Conservation (phyloP, 2,797 vertebrate species). For the Hyperoplus lanceolatus region DNA sequence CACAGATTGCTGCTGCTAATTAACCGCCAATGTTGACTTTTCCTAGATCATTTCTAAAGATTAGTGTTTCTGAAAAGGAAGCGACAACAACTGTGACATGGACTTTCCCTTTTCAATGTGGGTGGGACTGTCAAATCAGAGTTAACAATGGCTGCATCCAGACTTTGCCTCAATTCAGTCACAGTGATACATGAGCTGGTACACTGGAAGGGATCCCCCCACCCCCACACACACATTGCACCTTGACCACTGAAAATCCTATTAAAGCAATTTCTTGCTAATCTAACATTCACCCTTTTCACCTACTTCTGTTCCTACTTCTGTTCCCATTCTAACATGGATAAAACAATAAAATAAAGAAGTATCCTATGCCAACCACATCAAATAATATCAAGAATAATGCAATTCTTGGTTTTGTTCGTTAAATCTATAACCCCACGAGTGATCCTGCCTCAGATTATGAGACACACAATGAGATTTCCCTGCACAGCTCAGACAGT, state of each 20-base stretch:
- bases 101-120: slow-evolving; percentile 43
- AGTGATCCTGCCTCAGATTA: slow-evolving; percentile 68
- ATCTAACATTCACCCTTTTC: slow-evolving; percentile 6
- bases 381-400: slow-evolving; percentile 62
- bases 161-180: slow-evolving; percentile 15
- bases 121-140: slow-evolving; percentile 44
- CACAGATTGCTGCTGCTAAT: slow-evolving; percentile 74
- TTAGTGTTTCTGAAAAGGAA: slow-evolving; percentile 65
- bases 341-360: not conserved
- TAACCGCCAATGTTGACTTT: slow-evolving; percentile 71
- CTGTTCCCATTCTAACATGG: not conserved
- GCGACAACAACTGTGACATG: slow-evolving; percentile 50
- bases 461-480: slow-evolving; percentile 66
- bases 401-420: slow-evolving; percentile 53
- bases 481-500: slow-evolving; percentile 40
- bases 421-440: slow-evolving; percentile 25
- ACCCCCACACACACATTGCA: not conserved
- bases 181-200: slow-evolving; percentile 1
- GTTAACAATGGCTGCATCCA: slow-evolving; percentile 6
- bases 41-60: slow-evolving; percentile 72
- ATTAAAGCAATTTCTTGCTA: not conserved
- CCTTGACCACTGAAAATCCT: slow-evolving; percentile 16
- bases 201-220: not conserved
- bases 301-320: slow-evolving; percentile 1
- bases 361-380: not conserved